A percentile compares a stretch with the other conserved stretches of the same genome.
phyloP scores from a whole-genome alignment of 2,113 vertebrate genomes.

The Muntiacus reevesi region DNA sequence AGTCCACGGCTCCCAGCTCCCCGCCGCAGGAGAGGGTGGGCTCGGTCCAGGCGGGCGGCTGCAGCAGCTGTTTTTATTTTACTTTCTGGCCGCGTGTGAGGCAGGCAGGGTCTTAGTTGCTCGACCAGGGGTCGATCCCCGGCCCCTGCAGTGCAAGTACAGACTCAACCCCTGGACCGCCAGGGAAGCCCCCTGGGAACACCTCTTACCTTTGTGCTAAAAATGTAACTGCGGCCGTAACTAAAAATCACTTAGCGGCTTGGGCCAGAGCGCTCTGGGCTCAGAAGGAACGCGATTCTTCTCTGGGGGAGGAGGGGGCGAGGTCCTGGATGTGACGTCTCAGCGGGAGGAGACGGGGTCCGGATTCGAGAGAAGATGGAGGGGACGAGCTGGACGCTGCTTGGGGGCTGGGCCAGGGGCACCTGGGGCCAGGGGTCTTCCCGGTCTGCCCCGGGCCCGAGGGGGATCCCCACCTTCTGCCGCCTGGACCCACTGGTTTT shows the following conservation, averaged over 20 bases:
- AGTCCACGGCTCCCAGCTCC: neutral
- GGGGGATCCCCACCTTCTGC: neutral
- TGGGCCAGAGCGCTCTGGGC: neutral
- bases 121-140: neutral
- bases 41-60: neutral
- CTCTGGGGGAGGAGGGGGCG: too few relatives aligned
- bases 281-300: neutral
- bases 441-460: accelerated
- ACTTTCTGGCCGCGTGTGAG: neutral
- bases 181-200: neutral
- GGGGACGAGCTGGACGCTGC: neutral
- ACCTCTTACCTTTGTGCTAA: neutral
- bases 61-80: neutral
- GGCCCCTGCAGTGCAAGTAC: neutral
- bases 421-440: neutral
- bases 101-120: neutral
- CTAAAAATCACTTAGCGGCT: neutral
- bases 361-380: too few relatives aligned
- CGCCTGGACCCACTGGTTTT: neutral
- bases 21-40: accelerated
- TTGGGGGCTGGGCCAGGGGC: accelerated
- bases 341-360: neutral
- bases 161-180: neutral
- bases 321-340: neutral
- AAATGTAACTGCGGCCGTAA: neutral